phyloP scores from a whole-genome alignment of 1,140 invertebrate genomes.

The Musca domestica region DNA sequence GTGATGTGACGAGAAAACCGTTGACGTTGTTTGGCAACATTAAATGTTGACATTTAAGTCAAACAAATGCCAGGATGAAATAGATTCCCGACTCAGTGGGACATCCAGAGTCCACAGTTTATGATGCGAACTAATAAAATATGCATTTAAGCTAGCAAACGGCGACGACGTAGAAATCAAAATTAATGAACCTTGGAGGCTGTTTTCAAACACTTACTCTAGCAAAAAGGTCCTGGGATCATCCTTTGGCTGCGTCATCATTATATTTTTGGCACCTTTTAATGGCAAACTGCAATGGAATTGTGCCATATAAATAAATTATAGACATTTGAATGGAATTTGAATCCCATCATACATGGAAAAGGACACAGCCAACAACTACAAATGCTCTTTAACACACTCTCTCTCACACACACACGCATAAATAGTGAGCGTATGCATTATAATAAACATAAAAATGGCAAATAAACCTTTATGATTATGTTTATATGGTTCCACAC shows the following conservation, averaged over 20 bases:
- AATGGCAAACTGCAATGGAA: background rate
- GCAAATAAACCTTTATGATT: conserved; percentile 18
- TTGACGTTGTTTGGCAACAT: conserved; percentile 24
- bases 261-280: conserved; percentile 9
- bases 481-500: no score
- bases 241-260: background rate
- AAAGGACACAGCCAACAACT: no score
- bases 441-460: background rate
- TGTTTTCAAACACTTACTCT: background rate
- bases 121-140: conserved; percentile 46
- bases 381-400: no score
- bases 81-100: conserved; percentile 33
- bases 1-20: conserved; percentile 5
- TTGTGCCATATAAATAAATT: no score
- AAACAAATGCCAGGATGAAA: conserved; percentile 29
- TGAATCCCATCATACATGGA: no score
- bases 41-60: conserved; percentile 27
- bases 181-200: conserved; percentile 53
- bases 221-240: no score
- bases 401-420: background rate
- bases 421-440: background rate
- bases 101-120: conserved; percentile 13
- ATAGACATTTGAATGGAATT: no score
- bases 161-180: conserved; percentile 32
- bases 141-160: conserved; percentile 38